Evolutionary conservation across 2,113 vertebrate species (phyloP), one percentile per base, ranked within the genome.

Genomic region (Eptatretus burgeri): DNA sequence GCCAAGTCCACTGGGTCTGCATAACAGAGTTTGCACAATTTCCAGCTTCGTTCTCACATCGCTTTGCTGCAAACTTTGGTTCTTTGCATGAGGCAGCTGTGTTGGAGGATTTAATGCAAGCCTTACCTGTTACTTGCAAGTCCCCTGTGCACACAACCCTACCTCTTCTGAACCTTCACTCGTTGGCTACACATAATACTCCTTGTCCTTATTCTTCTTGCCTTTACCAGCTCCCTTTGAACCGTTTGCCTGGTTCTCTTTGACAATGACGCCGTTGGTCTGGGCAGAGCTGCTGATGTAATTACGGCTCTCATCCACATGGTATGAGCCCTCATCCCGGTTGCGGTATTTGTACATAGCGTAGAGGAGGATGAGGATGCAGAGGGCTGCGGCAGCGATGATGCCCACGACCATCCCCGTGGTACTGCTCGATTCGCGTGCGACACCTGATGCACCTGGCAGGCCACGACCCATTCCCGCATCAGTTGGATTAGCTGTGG

Each of bases 271-370:
- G 71, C 91, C 91, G 64, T 98, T 98, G 78, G 85, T 96, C 80
- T 96, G 89, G 73, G 91, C 91, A 2, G 89, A 96, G 80, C 95
- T 98, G 85, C 85, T 98, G 80, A 98, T 98, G 88, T 98, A 98
- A 78, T 98, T 94, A 72, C 91, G 78, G 72, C 84, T 96, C 79
- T 98, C 91, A 66, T 98, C 91, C 80, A 96, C 91, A 76, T 93
- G 91, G 78, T 98, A 98, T 77, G 91, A 98, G 74, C 91, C 91
- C 76, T 98, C 91, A 75, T 98, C 91, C 79, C 91, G 93, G 84
- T 98, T 98, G 77, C 91, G 93, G 83, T 98, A 98, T 78, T 98
- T 98, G 83, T 98, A 98, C 91, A 98, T 98, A 82, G 91, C 91
- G 11, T 98, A 98, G 79, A 98, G 84, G 71, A 98, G 91, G 79